Conservation (phyloP, 2,888 invertebrate species). For the Alloscopus bannaensis region DNA sequence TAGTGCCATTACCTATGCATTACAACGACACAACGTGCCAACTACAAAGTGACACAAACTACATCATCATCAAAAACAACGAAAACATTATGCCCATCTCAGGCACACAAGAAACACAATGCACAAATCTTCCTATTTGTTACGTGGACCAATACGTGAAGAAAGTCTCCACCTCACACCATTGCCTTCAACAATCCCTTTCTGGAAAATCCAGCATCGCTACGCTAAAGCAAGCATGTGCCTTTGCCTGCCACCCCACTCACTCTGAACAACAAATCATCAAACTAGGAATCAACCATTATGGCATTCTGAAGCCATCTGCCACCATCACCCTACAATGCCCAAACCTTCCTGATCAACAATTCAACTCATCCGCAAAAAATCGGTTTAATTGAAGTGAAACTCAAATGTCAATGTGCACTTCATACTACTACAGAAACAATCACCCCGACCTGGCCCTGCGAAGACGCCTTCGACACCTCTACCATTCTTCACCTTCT, state of each 20-base stretch:
- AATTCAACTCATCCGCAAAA: neutral
- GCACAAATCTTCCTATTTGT: too few species aligned
- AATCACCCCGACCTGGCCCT: neutral
- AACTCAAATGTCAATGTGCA: neutral
- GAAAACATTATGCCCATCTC: too few species aligned
- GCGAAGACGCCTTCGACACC: neutral
- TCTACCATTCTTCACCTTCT: neutral
- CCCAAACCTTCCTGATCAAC: neutral
- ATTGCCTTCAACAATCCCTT: neutral
- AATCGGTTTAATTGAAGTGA: neutral
- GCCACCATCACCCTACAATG: neutral
- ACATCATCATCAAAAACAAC: too few species aligned
- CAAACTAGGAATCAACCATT: neutral
- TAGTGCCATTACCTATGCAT: too few species aligned
- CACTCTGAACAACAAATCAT: neutral
- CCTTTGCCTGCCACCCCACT: neutral
- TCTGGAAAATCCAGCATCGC: neutral
- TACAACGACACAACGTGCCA: too few species aligned
- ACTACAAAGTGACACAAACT: too few species aligned
- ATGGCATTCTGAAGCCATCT: neutral
- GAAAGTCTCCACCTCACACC: neutral
- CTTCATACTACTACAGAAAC: neutral
- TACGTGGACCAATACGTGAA: neutral
- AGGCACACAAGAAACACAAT: too few species aligned
- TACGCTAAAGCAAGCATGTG: neutral